These are phyloP conservation scores for Phalacrocorax carbo DNA, from an alignment of 2,113 vertebrate species.

Conservation along the genomic window DNA sequence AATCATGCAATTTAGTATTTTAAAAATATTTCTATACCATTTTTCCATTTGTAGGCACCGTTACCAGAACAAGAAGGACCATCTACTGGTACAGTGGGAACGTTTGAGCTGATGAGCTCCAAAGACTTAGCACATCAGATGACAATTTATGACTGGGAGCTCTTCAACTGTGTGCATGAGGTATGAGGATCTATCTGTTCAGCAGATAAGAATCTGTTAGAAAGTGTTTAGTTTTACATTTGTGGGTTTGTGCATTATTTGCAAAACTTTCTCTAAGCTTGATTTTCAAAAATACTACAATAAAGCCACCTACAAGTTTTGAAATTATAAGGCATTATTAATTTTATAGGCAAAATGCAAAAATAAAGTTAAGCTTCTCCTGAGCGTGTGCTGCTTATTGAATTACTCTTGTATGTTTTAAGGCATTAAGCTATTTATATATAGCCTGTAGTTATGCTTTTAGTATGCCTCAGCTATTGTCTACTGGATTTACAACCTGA, in stretches of 20 bases:
- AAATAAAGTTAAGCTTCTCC: background rate
- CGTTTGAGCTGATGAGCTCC: constrained; percentile 96
- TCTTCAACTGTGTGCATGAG: constrained; percentile 98
- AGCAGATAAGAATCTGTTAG: background rate
- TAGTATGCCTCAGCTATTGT: background rate
- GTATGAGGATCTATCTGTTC: constrained; percentile 63
- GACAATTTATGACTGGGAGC: constrained; percentile 97
- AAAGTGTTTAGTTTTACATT: background rate
- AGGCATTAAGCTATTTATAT: background rate
- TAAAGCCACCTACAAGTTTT: background rate
- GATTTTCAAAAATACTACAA: background rate
- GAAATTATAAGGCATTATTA: background rate
- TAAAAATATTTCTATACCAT: background rate
- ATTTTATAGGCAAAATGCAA: background rate
- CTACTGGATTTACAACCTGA: background rate
- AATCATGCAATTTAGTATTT: background rate
- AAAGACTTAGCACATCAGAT: constrained; percentile 96
- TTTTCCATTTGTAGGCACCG: constrained; percentile 78
- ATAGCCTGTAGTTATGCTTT: background rate
- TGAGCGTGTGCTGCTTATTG: background rate
- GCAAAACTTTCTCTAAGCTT: background rate
- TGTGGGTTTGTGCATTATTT: background rate
- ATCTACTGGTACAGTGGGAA: constrained; percentile 83
- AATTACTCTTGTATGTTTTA: background rate
- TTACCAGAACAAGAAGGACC: constrained; percentile 94